phyloP scores from a whole-genome alignment of 2,113 vertebrate genomes.

The Sylvia atricapilla region DNA sequence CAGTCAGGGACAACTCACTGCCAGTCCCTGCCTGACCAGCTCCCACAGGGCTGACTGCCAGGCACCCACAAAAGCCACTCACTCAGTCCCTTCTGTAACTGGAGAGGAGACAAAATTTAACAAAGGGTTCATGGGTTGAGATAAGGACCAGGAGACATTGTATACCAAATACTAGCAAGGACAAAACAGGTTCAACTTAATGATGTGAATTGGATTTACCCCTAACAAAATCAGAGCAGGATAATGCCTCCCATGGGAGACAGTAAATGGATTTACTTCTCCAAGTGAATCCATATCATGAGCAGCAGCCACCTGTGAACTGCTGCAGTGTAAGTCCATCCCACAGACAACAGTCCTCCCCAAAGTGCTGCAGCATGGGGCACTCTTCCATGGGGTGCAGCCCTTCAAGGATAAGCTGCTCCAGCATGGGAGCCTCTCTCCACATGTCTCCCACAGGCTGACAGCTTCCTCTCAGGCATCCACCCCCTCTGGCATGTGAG shows the following conservation, averaged over 20 bases:
- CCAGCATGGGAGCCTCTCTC: not conserved
- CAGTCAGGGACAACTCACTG: not conserved
- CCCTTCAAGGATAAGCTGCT: not conserved
- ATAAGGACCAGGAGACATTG: not conserved
- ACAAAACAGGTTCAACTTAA: not conserved
- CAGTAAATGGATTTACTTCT: too few relatives aligned
- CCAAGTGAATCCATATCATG: not conserved
- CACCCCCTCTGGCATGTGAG: not conserved
- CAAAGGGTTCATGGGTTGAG: not conserved
- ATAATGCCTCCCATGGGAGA: not conserved
- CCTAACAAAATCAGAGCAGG: not conserved
- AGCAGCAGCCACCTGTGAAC: not conserved
- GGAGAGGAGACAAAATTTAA: not conserved
- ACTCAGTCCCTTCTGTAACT: not conserved
- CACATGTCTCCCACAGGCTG: not conserved
- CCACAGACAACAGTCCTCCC: not conserved
- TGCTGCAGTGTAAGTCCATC: not conserved
- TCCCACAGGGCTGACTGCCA: not conserved
- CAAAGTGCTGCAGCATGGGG: not conserved
- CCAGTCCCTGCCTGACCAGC: not conserved
- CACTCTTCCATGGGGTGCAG: not conserved
- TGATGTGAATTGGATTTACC: not conserved
- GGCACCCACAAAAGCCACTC: not conserved
- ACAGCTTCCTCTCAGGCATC: not conserved
- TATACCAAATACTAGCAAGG: too few relatives aligned